Percentiles rank a stretch among this genome's conserved stretches.
Evolutionary conservation across 1,140 invertebrate species (phyloP).

Genomic region (Cheumatopsyche charites): DNA sequence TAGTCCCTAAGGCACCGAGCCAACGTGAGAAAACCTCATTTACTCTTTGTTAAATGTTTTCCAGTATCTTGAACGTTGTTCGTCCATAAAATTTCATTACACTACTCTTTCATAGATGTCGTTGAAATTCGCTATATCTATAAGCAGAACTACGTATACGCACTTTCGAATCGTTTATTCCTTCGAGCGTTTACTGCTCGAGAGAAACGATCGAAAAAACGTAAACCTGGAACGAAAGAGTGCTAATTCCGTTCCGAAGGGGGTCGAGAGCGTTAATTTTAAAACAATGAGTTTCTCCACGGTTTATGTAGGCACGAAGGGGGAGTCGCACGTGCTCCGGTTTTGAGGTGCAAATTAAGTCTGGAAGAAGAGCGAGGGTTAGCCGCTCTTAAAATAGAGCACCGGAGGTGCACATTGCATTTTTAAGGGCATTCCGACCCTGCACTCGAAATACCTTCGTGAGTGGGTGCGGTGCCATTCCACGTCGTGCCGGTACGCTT

Average conservation of each 20-base stretch:
- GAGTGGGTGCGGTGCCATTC: neutral
- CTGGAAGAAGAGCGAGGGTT: neutral
- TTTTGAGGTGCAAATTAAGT: conserved; percentile 18
- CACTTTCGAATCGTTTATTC: neutral
- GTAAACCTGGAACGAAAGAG: too few species aligned
- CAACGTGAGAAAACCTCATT: neutral
- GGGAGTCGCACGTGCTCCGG: neutral
- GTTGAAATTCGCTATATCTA: neutral
- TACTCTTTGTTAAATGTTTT: neutral
- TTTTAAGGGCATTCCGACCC: conserved; percentile 17
- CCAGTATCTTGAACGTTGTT: neutral
- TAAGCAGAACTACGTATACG: neutral
- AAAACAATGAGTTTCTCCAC: neutral
- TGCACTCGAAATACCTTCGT: conserved; percentile 6
- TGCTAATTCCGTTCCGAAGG: too few species aligned
- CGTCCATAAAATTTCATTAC: neutral
- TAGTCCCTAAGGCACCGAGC: neutral
- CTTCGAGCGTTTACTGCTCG: too few species aligned
- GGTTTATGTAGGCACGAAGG: neutral
- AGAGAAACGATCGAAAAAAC: too few species aligned
- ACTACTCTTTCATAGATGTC: conserved; percentile 13
- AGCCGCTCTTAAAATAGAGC: conserved; percentile 1
- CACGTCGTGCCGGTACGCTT: neutral
- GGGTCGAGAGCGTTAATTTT: neutral
- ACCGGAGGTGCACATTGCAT: conserved; percentile 6